Base-by-base conservation (phyloP, 2,888 invertebrate species). In the Noctua fimbriata region DNA sequence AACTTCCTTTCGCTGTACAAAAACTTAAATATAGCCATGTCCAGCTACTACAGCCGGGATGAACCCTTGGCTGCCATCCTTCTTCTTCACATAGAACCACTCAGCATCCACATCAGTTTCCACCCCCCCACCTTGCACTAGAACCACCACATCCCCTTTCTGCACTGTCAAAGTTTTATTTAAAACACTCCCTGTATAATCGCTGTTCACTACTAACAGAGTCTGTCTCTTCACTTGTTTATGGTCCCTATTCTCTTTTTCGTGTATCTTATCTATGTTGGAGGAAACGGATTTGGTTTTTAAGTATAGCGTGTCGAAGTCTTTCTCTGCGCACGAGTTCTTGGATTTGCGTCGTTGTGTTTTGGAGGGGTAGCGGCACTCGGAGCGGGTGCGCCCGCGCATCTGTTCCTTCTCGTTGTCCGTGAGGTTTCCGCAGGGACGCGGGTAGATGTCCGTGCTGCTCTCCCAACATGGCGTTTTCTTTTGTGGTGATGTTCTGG, bases 391-490 rank as follows among this genome's bases (percentile, higher is more conserved):
- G 79, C 98, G 97, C 0, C 97, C 97, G 3, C 97, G 96, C 18
- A 97, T 90, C 14, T 97, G 97, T 87, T 97, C 98, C 90, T 98
- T 98, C 91, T 98, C 98, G 16, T 97, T 98, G 93, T 98, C 98
- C 0, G 98, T 98, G 95, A 98, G 97, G 93, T 98, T 98, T 28
- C 98, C 98, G 84, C 98, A 98, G 0, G 98, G 98, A 73, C 98
- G 98, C 4, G 98, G 98, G 92, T 98, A 98, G 78, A 98, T 97
- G 93, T 98, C 98, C 0, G 98, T 98, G 88, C 98, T 98, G 89
- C 98, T 98, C 91, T 98, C 98, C 98, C 98, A 98, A 91, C 98
- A 98, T 0, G 98, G 98, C 0, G 97, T 97, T 72, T 97, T 97
- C 88, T 97, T 97, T 84, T 97, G 96, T 7, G 95, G 88, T 10